Conservation (phyloP, 2,113 vertebrate genomes). For the Ophthalmolycus amberensis region DNA sequence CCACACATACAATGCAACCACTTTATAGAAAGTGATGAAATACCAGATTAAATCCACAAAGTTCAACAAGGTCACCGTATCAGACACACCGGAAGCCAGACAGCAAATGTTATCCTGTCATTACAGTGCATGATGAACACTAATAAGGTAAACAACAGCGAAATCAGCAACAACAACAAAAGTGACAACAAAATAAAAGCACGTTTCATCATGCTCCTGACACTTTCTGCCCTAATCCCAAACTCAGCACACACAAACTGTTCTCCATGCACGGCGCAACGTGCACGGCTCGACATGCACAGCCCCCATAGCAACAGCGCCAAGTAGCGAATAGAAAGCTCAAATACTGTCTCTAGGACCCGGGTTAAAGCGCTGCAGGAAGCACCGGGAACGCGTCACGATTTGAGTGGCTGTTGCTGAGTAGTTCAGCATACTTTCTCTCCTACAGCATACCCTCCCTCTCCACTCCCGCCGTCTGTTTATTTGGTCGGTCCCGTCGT, state of each 20-base stretch:
- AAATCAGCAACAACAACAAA: slow-evolving; percentile 7
- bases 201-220: slow-evolving; percentile 66
- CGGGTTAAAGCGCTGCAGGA: slow-evolving; percentile 85
- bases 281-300: slow-evolving; percentile 74
- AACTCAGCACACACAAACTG: slow-evolving; percentile 69
- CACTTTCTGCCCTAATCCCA: slow-evolving; percentile 70
- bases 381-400: slow-evolving; percentile 83
- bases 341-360: slow-evolving; percentile 86
- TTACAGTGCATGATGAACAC: neutral
- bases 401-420: slow-evolving; percentile 87
- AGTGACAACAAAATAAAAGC: slow-evolving; percentile 32
- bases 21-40: neutral
- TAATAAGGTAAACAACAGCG: slow-evolving; percentile 44
- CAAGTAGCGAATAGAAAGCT: slow-evolving; percentile 87
- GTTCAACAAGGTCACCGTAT: slow-evolving; percentile 65
- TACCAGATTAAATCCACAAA: neutral
- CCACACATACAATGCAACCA: neutral
- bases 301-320: slow-evolving; percentile 87
- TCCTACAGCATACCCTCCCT: neutral
- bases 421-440: slow-evolving; percentile 81
- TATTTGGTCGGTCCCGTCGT: slow-evolving; percentile 77
- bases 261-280: slow-evolving; percentile 74
- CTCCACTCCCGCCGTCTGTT: slow-evolving; percentile 76
- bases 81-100: neutral
- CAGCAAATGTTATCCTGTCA: neutral